phyloP scores from a whole-genome alignment of 2,797 vertebrate genomes.

The Enteromius thamalakanensis region DNA sequence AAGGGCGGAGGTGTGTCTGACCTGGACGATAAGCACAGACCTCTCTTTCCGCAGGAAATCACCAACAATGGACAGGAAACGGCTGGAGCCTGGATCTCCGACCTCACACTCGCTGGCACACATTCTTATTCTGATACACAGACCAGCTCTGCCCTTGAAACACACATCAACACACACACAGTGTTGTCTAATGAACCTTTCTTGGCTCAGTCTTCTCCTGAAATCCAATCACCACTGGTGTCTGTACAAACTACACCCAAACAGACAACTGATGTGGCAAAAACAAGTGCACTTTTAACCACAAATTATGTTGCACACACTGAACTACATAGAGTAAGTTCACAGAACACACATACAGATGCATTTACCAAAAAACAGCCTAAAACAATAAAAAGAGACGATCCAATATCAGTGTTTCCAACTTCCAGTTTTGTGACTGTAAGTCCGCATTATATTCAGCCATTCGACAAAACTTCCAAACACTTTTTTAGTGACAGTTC shows the following conservation, averaged over 20 bases:
- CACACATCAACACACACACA: not conserved
- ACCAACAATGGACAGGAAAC: slow-evolving; percentile 80
- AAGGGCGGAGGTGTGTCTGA: slow-evolving; percentile 62
- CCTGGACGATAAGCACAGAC: slow-evolving; percentile 71
- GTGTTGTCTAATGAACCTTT: not conserved
- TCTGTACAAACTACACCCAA: slow-evolving; percentile 14
- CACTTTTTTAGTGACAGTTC: not conserved
- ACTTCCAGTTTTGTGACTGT: not conserved
- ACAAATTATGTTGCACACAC: slow-evolving; percentile 21
- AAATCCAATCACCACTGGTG: not conserved
- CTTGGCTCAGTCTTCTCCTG: not conserved
- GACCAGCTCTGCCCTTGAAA: slow-evolving; percentile 43
- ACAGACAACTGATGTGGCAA: not conserved
- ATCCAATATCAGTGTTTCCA: not conserved
- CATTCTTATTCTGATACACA: slow-evolving; percentile 52
- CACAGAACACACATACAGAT: slow-evolving; percentile 4
- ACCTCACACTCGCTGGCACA: slow-evolving; percentile 59
- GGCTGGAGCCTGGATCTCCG: slow-evolving; percentile 67
- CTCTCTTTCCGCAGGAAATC: slow-evolving; percentile 79
- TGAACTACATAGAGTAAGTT: not conserved
- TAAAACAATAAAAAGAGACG: not conserved
- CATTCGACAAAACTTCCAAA: not conserved
- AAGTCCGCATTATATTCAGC: not conserved
- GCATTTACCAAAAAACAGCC: not conserved
- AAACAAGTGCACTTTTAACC: slow-evolving; percentile 1